Evolutionary conservation across 2,113 vertebrate species (phyloP).

Genomic region (Caranx ignobilis): DNA sequence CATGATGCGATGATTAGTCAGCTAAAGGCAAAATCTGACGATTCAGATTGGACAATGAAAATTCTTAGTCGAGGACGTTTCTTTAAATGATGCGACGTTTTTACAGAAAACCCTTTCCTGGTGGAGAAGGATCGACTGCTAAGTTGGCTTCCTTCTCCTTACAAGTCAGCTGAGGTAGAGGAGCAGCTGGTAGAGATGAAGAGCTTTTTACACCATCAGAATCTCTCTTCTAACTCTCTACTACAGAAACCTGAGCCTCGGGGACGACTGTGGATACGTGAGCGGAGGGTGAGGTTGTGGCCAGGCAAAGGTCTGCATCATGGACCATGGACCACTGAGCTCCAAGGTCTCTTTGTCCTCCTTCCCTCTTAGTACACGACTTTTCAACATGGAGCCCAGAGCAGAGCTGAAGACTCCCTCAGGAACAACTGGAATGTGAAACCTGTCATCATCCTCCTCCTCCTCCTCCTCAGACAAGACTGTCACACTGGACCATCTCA

Average conservation of each 20-base stretch:
- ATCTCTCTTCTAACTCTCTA: background rate
- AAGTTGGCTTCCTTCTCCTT: background rate
- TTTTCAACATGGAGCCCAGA: background rate
- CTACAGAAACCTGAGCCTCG: constrained; percentile 4
- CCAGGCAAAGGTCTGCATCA: constrained; percentile 1
- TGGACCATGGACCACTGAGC: constrained; percentile 8
- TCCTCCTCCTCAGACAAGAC: constrained; percentile 2
- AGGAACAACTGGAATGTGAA: constrained; percentile 1
- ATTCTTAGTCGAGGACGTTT: no score
- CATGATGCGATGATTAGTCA: no score
- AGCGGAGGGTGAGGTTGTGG: constrained; percentile 7
- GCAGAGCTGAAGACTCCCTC: background rate
- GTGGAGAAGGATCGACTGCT: background rate
- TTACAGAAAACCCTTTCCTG: no score
- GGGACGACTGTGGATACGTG: constrained; percentile 17
- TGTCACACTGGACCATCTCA: constrained; percentile 14
- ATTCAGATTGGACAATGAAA: no score
- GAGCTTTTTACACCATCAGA: background rate
- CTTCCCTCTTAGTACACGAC: background rate
- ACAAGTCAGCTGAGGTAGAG: background rate
- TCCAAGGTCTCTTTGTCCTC: background rate
- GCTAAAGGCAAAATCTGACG: no score
- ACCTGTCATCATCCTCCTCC: background rate
- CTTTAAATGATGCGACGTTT: no score
- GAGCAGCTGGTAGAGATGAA: background rate